Evolutionary conservation across 2,113 vertebrate species (phyloP), one percentile per base, ranked within the genome.

Genomic region (Cricetomys ansorgei): DNA sequence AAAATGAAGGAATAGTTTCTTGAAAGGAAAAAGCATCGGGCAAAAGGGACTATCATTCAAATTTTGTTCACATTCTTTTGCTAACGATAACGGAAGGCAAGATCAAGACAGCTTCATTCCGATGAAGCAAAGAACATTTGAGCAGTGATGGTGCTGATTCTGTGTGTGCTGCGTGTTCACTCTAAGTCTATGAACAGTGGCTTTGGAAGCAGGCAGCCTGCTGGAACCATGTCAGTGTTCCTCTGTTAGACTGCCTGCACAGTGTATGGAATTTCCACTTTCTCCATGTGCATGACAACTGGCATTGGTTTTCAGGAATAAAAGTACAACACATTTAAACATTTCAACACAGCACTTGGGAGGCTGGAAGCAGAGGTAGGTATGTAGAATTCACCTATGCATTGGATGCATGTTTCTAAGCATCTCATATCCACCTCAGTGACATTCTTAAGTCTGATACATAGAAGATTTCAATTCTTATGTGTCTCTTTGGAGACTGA

Each of bases 1-100:
- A 96, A 94, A 94, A 88, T 89, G 45, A 62, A 93, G 92, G 69
- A 84, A 70, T 45, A 89, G 25, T 45, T 88, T 92, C 55, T 50
- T 75, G 69, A 48, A 94, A 87, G 73, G 48, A 91, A 69, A 88
- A 88, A 45, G 45, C 31, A 59, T 29, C 2, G 76, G 64, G 4
- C 1, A 69, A 75, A 1, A 43, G n/a, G 48, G 29, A 11, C 12
- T 2, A 65, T 83, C 70, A 43, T 89, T 92, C 89, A 9, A 67
- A n/a, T 70, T 94, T 89, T 88, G 48, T 27, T 79, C 62, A 69
- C 10, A 23, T 96, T 92, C 19, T 9, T 13, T 89, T 55, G 25
- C 25, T 77, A 64, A 76, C 43, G 23, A 34, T 48, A 87, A 11
- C 29, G 86, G 13, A 88, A 70, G 27, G 17, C 27, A 76, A 88